Conservation (phyloP, 2,113 vertebrate species). For the Raja brachyura region DNA sequence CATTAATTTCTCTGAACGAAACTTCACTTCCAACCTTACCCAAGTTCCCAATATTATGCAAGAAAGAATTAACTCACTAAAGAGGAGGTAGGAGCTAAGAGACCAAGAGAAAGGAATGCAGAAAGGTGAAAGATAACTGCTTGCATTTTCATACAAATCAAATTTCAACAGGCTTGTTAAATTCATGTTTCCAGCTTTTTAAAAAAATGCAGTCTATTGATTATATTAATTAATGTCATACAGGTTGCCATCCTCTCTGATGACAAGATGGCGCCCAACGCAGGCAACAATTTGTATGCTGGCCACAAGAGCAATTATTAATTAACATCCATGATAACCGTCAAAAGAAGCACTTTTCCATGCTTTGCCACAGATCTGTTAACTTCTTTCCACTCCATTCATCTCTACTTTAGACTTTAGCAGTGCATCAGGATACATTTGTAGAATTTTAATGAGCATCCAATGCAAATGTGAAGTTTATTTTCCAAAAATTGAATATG, state of each 20-base stretch:
- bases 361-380: neutral
- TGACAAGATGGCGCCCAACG: too few species aligned
- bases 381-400: neutral
- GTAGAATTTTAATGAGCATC: neutral
- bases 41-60: neutral
- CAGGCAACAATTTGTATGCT: too few species aligned
- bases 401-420: neutral
- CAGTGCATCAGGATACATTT: constrained; percentile 1
- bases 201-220: neutral
- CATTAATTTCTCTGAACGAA: neutral
- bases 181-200: neutral
- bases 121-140: neutral
- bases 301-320: too few species aligned
- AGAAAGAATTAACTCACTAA: neutral
- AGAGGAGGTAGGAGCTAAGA: too few species aligned
- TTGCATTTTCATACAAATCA: neutral
- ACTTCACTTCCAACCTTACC: neutral
- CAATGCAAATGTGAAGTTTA: neutral
- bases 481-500: neutral
- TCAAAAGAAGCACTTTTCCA: neutral
- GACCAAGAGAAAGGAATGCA: neutral
- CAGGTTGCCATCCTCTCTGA: neutral
- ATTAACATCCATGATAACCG: neutral
- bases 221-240: neutral
- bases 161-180: neutral